A percentile compares a stretch with the other conserved stretches of the same genome.
phyloP scores from a whole-genome alignment of 2,113 vertebrate species.

The Odontophorus gujanensis region DNA sequence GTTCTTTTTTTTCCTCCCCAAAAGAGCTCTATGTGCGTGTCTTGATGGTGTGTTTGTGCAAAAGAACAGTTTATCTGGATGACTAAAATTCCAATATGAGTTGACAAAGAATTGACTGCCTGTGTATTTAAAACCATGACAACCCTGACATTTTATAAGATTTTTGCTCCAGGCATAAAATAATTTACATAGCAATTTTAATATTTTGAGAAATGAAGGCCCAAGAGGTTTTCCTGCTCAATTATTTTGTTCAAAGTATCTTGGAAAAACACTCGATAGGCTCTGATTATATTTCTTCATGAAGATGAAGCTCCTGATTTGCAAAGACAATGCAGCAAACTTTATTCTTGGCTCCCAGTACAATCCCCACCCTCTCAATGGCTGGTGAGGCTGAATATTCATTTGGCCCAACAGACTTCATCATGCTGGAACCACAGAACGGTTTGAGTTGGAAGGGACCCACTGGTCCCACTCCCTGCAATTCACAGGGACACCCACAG shows the following conservation, averaged over 20 bases:
- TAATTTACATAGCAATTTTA: constrained; percentile 44
- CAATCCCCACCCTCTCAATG: not conserved
- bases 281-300: not conserved
- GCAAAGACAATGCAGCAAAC: not conserved
- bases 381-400: not conserved
- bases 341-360: not conserved
- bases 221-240: not conserved
- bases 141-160: constrained; percentile 14
- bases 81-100: not conserved
- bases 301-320: constrained; percentile 13
- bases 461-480: too few species aligned
- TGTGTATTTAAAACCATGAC: constrained; percentile 34
- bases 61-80: not conserved
- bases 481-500: too few species aligned
- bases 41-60: not conserved
- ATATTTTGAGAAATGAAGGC: constrained; percentile 38
- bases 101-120: constrained; percentile 18
- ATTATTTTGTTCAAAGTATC: not conserved
- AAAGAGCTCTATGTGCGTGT: accelerated
- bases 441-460: too few species aligned
- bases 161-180: constrained; percentile 1
- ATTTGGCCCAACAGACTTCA: not conserved
- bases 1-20: not conserved
- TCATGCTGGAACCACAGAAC: not conserved
- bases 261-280: not conserved